These are phyloP conservation scores for Sebastes jordani DNA, from an alignment of 2,797 vertebrate species.

Conservation along the genomic window DNA sequence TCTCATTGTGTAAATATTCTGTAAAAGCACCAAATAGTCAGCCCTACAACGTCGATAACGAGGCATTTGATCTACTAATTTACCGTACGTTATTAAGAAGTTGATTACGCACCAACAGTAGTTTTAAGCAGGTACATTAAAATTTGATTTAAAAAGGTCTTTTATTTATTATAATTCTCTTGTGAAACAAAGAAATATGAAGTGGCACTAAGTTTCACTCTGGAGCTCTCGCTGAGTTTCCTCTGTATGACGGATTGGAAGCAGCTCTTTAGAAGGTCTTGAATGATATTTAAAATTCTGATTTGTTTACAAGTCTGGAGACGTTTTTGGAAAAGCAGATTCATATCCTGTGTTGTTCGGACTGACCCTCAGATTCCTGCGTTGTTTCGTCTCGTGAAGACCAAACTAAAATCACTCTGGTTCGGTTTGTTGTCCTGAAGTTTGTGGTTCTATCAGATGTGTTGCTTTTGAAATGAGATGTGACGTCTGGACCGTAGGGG, in stretches of 20 bases:
- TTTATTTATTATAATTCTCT: too few relatives aligned
- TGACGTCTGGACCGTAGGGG: neutral
- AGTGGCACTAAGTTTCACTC: neutral
- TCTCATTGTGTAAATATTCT: too few relatives aligned
- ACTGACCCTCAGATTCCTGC: too few relatives aligned
- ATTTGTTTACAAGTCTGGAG: neutral
- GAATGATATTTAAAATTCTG: neutral
- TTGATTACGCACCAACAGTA: too few relatives aligned
- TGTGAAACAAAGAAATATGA: neutral
- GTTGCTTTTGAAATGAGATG: neutral
- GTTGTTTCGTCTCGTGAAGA: too few relatives aligned
- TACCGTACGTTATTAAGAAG: too few relatives aligned
- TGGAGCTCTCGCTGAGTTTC: neutral
- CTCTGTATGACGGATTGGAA: neutral
- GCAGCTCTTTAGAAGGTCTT: too few relatives aligned
- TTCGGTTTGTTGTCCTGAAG: neutral
- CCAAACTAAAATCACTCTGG: neutral
- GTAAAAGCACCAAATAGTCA: too few relatives aligned
- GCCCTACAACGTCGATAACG: fast-evolving
- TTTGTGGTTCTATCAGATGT: neutral
- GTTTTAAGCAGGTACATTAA: too few relatives aligned
- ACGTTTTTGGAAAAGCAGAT: neutral
- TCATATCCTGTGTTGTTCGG: neutral
- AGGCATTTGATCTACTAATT: too few relatives aligned
- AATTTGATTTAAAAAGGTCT: too few relatives aligned